A percentile compares a stretch with the other conserved stretches of the same genome.
Evolutionary conservation across 2,888 invertebrate species (phyloP).

Genomic region (Protonemura montana): DNA sequence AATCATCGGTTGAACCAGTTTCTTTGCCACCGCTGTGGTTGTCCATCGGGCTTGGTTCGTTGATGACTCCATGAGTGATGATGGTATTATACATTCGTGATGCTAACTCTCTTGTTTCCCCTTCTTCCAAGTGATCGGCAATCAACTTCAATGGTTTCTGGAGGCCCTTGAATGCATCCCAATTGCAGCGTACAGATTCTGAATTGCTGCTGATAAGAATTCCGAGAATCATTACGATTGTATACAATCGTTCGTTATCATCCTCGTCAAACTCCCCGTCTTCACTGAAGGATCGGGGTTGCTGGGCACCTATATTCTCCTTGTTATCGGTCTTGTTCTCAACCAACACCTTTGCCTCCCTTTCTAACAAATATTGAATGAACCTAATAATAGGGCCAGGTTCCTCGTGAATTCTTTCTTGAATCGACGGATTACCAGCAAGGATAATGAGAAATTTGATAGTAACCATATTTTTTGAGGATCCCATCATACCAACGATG

Average conservation of each 20-base stretch:
- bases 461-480: constrained; percentile 40
- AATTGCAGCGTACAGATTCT: constrained; percentile 52
- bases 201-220: constrained; percentile 55
- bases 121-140: constrained; percentile 51
- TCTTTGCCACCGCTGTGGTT: not conserved
- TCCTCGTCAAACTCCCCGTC: constrained; percentile 48
- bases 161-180: constrained; percentile 56
- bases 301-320: not conserved
- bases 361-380: constrained; percentile 56
- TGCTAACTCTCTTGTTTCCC: constrained; percentile 53
- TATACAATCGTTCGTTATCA: constrained; percentile 52
- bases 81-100: constrained; percentile 56
- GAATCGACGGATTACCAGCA: constrained; percentile 55
- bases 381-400: constrained; percentile 57
- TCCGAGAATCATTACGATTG: constrained; percentile 58
- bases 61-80: constrained; percentile 54
- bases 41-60: constrained; percentile 23
- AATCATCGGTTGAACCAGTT: constrained; percentile 20
- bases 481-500: constrained; percentile 25
- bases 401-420: constrained; percentile 56
- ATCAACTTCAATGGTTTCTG: constrained; percentile 54
- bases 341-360: constrained; percentile 49
- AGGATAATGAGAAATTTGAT: constrained; percentile 55
- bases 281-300: constrained; percentile 23
- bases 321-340: constrained; percentile 25